Evolutionary conservation across 1,140 invertebrate genomes (phyloP).

Genomic region (Ephestia elutella): DNA sequence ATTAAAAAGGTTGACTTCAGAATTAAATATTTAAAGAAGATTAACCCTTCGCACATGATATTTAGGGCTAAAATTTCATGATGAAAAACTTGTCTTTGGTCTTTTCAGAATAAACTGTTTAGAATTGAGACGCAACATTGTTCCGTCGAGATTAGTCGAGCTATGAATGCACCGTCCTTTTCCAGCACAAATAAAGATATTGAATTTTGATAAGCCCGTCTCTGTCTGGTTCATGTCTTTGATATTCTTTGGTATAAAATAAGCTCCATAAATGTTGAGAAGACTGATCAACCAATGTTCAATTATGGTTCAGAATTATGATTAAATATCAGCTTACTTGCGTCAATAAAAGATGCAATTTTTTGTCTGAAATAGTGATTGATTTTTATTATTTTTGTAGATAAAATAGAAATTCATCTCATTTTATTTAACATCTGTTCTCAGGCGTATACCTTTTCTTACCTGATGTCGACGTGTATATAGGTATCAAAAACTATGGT

Average conservation of each 20-base stretch:
- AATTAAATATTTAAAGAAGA: constrained; percentile 4
- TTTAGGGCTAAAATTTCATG: constrained; percentile 19
- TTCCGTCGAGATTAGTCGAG: constrained; percentile 60
- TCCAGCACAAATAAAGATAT: constrained; percentile 68
- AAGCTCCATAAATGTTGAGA: constrained; percentile 37
- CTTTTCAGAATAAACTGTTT: constrained; percentile 38
- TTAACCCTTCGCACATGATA: constrained; percentile 7
- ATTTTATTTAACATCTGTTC: too few relatives aligned
- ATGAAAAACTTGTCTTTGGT: constrained; percentile 13
- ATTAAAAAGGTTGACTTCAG: background rate
- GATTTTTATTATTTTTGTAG: too few relatives aligned
- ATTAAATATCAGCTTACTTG: background rate
- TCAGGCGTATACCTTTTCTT: too few relatives aligned
- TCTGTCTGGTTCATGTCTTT: constrained; percentile 40
- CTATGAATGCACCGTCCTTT: constrained; percentile 55
- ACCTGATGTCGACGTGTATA: too few relatives aligned
- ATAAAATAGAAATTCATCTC: too few relatives aligned
- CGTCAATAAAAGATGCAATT: background rate
- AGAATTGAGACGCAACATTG: constrained; percentile 58
- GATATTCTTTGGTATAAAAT: constrained; percentile 40
- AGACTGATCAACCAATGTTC: constrained; percentile 24
- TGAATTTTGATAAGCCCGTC: constrained; percentile 64
- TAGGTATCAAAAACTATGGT: too few relatives aligned
- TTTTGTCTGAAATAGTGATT: too few relatives aligned
- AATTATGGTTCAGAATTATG: constrained; percentile 14